These are phyloP conservation scores for Cassiopea xamachana DNA, from an alignment of 30 jellyfish, hydroid and myxozoan genomes.

Conservation along the genomic window DNA sequence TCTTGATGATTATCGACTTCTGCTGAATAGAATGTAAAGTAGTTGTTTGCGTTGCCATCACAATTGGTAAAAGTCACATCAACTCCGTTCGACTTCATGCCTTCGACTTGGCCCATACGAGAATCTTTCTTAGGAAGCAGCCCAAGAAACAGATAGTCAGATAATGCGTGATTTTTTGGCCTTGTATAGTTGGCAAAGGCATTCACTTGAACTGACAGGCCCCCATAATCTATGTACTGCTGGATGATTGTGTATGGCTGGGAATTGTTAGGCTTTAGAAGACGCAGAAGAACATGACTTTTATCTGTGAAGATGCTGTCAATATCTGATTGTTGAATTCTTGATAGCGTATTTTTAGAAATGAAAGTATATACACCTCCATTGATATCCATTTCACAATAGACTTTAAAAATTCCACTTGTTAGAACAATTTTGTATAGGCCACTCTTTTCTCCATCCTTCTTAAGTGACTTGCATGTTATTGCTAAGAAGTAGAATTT, in stretches of 20 bases:
- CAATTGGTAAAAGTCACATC: slow-evolving; percentile 25
- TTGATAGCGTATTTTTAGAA: slow-evolving; percentile 10
- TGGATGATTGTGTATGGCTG: slow-evolving; percentile 64
- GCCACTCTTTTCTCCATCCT: slow-evolving; percentile 7
- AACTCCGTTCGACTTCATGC: slow-evolving; percentile 30
- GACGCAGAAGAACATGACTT: slow-evolving; percentile 46
- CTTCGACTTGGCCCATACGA: slow-evolving; percentile 6
- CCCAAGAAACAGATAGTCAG: slow-evolving; percentile 46
- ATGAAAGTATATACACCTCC: slow-evolving; percentile 72
- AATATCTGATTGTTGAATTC: slow-evolving; percentile 29
- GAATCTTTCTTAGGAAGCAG: slow-evolving; percentile 17
- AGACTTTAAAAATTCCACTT: slow-evolving; percentile 6
- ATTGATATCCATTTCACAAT: slow-evolving; percentile 66
- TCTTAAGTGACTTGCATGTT: slow-evolving; percentile 48
- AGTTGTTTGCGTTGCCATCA: slow-evolving; percentile 26
- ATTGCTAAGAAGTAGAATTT: not conserved
- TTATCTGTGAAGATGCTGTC: slow-evolving; percentile 22
- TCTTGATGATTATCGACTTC: not conserved
- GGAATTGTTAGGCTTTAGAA: slow-evolving; percentile 33
- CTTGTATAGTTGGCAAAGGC: slow-evolving; percentile 2
- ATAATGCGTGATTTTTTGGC: slow-evolving; percentile 25
- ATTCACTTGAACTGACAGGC: slow-evolving; percentile 34
- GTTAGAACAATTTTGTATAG: slow-evolving; percentile 15
- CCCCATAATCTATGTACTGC: slow-evolving; percentile 28
- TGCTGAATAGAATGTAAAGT: slow-evolving; percentile 31